phyloP scores from a whole-genome alignment of 2,113 vertebrate genomes.

The Chaetorhynchus papuensis region DNA sequence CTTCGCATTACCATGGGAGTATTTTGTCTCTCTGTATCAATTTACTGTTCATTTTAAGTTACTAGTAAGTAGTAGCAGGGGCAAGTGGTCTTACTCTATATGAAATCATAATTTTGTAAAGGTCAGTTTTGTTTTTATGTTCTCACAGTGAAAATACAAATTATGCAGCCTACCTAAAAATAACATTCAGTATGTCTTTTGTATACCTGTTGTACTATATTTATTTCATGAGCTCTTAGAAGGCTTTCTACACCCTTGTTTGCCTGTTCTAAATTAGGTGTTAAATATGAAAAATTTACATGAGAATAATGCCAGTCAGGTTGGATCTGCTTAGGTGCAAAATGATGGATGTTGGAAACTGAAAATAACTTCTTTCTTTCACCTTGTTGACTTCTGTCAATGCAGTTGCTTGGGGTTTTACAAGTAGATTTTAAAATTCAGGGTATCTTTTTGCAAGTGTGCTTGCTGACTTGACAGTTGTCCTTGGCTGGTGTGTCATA shows the following conservation, averaged over 20 bases:
- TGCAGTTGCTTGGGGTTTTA: not conserved
- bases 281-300: not conserved
- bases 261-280: not conserved
- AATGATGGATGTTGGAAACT: not conserved
- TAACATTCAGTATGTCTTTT: not conserved
- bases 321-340: not conserved
- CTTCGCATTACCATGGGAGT: not conserved
- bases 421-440: not conserved
- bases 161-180: not conserved
- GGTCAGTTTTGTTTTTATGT: not conserved
- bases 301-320: not conserved
- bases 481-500: not conserved
- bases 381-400: not conserved
- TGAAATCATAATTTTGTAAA: not conserved
- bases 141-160: not conserved
- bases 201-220: not conserved
- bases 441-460: not conserved
- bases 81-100: not conserved
- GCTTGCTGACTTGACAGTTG: not conserved
- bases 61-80: not conserved
- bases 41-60: not conserved
- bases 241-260: not conserved
- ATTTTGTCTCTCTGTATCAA: not conserved
- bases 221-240: not conserved
- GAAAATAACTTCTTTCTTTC: not conserved